A percentile compares a stretch with the other conserved stretches of the same genome.
phyloP scores from a whole-genome alignment of 2,113 vertebrate genomes.

The Mustela lutreola region DNA sequence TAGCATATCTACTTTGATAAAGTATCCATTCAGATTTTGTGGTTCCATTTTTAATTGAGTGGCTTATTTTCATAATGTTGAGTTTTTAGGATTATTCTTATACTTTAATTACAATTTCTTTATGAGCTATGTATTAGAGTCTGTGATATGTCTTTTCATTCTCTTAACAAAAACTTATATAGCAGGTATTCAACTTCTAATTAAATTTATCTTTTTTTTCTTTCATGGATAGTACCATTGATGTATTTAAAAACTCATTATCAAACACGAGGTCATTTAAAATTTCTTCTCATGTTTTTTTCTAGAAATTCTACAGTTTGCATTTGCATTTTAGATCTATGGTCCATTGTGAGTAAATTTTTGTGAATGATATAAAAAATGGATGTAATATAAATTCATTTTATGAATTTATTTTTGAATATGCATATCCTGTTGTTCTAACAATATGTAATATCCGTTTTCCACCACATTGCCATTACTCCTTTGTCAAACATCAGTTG shows the following conservation, averaged over 20 bases:
- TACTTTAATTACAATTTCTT: neutral
- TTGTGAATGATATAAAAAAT: neutral
- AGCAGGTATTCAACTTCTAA: neutral
- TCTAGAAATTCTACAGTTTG: neutral
- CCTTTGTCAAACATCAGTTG: neutral
- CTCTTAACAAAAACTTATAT: neutral
- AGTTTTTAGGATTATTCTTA: neutral
- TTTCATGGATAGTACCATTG: neutral
- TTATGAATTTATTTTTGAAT: neutral
- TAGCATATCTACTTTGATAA: neutral
- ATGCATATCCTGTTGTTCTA: neutral
- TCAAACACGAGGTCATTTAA: neutral
- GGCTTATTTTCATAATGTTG: neutral
- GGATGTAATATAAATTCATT: neutral
- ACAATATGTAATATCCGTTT: neutral
- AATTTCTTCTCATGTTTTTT: neutral
- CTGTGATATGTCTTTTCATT: neutral
- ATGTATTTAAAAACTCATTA: neutral
- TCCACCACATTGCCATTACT: neutral
- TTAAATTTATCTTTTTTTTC: neutral
- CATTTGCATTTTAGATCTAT: neutral
- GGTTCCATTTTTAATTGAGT: neutral
- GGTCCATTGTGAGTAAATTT: neutral
- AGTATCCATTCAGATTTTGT: neutral
- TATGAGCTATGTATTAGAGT: neutral